Base-by-base conservation (phyloP, 2,888 invertebrate species). In the Lottia gigantea region DNA sequence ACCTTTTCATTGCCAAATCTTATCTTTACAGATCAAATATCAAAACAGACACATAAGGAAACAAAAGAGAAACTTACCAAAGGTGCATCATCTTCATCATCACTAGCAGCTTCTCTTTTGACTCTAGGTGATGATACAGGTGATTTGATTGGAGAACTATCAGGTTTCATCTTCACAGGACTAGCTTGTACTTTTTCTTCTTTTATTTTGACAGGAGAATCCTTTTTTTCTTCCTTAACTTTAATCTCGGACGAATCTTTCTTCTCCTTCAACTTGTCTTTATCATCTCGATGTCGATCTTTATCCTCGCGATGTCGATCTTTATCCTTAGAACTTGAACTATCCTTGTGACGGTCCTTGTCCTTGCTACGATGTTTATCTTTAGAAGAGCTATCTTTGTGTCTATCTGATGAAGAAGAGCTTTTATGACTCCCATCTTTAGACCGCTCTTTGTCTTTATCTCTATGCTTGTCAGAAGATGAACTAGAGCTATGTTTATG, bases 31-130 rank as follows among this genome's bases (percentile, higher is more conserved):
- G n/a, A n/a, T n/a, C n/a, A n/a, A n/a, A n/a, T n/a, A n/a, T n/a
- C n/a, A n/a, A n/a, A n/a, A n/a, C n/a, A n/a, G n/a, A n/a, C n/a
- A n/a, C n/a, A n/a, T n/a, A n/a, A n/a, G n/a, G n/a, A n/a, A n/a
- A n/a, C n/a, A n/a, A n/a, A n/a, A n/a, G n/a, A n/a, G n/a, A n/a
- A n/a, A 68, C 74, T 77, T 62, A 85, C 83, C 83, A 85, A 66
- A 26, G 83, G 83, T 49, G 78, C 70, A 67, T 83, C 82, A 72
- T 85, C 85, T 62, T 82, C 79, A 61, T 80, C 80, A 66, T 76
- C 75, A 65, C 75, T 71, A 0, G 63, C 62, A 0, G 64, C 62
- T 65, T 78, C 78, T 25, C 64, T 64, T 62, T 78, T 74, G 16
- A 67, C 70, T 49, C 74, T 73, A 11, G 46, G 49, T 26, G 75